A percentile compares a stretch with the other conserved stretches of the same genome.
phyloP scores from a whole-genome alignment of 1,140 invertebrate genomes.

The Tribolium castaneum region DNA sequence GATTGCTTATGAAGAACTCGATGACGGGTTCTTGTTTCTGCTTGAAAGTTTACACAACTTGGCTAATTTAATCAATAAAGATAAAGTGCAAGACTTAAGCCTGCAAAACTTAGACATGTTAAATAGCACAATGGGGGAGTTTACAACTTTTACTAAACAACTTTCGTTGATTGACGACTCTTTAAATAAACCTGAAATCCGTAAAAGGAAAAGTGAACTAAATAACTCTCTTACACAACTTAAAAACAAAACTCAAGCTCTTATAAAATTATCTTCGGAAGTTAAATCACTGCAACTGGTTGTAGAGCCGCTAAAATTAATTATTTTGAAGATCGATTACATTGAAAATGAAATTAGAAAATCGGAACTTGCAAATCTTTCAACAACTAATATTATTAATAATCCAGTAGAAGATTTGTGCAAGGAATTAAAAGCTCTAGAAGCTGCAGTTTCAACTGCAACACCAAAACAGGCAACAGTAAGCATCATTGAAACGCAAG shows the following conservation, averaged over 20 bases:
- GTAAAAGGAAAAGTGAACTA: not conserved
- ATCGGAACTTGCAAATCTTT: not conserved
- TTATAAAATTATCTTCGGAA: constrained; percentile 30
- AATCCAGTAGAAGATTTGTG: not conserved
- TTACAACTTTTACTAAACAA: not conserved
- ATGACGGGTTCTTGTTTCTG: constrained; percentile 7
- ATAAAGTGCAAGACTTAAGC: constrained; percentile 2
- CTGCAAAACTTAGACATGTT: constrained; percentile 4
- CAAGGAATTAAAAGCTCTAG: constrained; percentile 1
- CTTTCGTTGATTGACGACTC: not conserved
- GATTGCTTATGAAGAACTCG: constrained; percentile 9
- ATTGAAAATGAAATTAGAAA: constrained; percentile 24
- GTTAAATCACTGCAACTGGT: constrained; percentile 43
- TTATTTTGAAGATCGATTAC: constrained; percentile 46
- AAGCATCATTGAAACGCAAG: constrained; percentile 4
- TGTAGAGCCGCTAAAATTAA: constrained; percentile 50
- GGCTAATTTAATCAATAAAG: constrained; percentile 5
- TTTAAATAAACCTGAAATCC: constrained; percentile 1
- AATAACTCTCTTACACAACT: constrained; percentile 1
- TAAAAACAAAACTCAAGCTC: not conserved
- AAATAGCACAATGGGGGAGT: not conserved
- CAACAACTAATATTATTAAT: not conserved
- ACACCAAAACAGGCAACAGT: not conserved
- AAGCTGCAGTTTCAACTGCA: not conserved
- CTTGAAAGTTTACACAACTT: constrained; percentile 9